Conservation (phyloP, 2,888 invertebrate species). For the Ophioninae sp. region DNA sequence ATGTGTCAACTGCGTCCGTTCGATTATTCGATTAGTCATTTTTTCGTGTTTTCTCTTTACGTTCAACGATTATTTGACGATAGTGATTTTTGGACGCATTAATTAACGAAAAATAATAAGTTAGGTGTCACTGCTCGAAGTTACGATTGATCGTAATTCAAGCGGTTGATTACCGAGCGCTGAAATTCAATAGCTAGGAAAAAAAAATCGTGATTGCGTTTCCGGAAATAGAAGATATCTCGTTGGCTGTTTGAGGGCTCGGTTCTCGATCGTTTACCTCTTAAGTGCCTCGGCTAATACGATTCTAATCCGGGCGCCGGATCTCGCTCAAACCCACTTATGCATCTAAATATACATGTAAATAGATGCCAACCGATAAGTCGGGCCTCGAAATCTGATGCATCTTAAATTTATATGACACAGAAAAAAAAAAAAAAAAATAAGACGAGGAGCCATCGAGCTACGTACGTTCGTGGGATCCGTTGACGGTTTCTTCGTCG, state of each 20-base stretch:
- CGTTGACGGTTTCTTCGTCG: conserved; percentile 15
- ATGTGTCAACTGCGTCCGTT: too few species aligned
- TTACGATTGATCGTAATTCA: not conserved
- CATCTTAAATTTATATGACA: conserved; percentile 27
- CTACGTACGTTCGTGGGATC: conserved; percentile 48
- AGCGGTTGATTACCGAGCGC: not conserved
- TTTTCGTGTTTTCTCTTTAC: too few species aligned
- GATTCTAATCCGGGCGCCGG: conserved; percentile 69
- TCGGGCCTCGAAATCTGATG: conserved; percentile 23
- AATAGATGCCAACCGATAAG: conserved; percentile 10
- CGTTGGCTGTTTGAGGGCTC: conserved; percentile 33
- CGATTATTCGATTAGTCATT: too few species aligned
- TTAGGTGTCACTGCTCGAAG: not conserved
- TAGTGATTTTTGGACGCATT: too few species aligned
- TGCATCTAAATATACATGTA: not conserved
- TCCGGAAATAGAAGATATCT: conserved; percentile 54
- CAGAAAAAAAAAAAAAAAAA: conserved; percentile 24
- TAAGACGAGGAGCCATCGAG: conserved; percentile 31
- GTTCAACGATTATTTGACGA: too few species aligned
- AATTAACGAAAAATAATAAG: not conserved
- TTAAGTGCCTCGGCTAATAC: conserved; percentile 71
- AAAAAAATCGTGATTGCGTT: conserved; percentile 23
- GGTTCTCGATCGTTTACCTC: conserved; percentile 47
- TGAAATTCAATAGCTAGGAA: not conserved
- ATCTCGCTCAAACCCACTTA: conserved; percentile 12